Evolutionary conservation across 2,113 vertebrate species (phyloP), one percentile per base, ranked within the genome.

Genomic region (Patagioenas fasciata): DNA sequence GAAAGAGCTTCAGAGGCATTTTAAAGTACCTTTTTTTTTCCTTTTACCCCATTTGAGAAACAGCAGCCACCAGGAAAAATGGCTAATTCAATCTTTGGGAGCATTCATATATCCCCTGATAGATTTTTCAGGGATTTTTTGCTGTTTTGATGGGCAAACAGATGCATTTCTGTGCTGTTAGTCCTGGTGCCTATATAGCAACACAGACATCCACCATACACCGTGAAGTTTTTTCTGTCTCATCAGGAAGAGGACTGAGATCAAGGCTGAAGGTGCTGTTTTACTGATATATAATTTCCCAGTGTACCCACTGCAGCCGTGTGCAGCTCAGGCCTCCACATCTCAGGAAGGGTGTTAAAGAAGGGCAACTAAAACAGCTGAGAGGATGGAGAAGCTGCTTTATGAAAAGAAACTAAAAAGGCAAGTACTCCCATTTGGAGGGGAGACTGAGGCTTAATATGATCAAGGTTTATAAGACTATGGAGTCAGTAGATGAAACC

Each of bases 181-280:
- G 69, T 75, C 54, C 38, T 34, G 21, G 38, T 1, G 2, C 20
- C 5, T 21, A 26, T 24, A 17, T 6, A 77, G 72, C 15, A 61
- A 29, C 15, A 34, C 29, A 86, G 40, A 83, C 40, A 75, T 7
- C 19, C 32, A 58, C 15, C 31, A 34, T 23, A 47, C 10, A 69
- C 57, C 1, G 0, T 28, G 24, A 72, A 64, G 38, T 81, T 42
- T 23, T 20, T 67, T 74, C 80, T 79, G 12, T 48, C 28, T 89
- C 57, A 29, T 58, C 70, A 72, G 29, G 40, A 82, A 48, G 26
- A 72, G 36, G 25, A 32, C 32, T 21, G 72, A 87, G 26, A 71
- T 57, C 3, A 44, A 74, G 31, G 31, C 51, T 0, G 0, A 74
- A 64, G 34, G 34, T 23, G 26, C 6, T 0, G 0, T 21, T 78